These are phyloP conservation scores for Stratiolaelaps scimitus DNA, from an alignment of 1,140 invertebrate species.

Conservation along the genomic window DNA sequence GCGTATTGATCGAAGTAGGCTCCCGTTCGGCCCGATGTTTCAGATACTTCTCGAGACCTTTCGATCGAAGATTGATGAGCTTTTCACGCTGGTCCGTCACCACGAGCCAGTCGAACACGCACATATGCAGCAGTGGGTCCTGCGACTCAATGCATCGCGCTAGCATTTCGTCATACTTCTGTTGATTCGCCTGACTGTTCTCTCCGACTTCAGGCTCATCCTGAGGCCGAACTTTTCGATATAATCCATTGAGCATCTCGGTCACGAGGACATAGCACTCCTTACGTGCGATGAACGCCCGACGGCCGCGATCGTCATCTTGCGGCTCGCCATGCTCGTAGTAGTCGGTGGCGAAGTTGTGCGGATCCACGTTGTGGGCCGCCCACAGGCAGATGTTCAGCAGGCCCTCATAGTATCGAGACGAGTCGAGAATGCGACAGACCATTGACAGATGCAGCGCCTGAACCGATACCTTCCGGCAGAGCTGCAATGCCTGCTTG, in stretches of 20 bases:
- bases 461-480: slow-evolving; percentile 63
- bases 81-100: slow-evolving; percentile 8
- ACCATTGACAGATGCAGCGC: slow-evolving; percentile 61
- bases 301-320: slow-evolving; percentile 50
- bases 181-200: no score
- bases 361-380: slow-evolving; percentile 71
- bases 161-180: background rate
- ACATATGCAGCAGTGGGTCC: slow-evolving; percentile 11
- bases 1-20: background rate
- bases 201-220: background rate
- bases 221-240: background rate
- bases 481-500: slow-evolving; percentile 62
- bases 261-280: slow-evolving; percentile 1
- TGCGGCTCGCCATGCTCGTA: slow-evolving; percentile 68
- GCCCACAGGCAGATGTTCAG: slow-evolving; percentile 72
- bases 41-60: slow-evolving; percentile 1
- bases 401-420: slow-evolving; percentile 60
- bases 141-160: background rate
- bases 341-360: slow-evolving; percentile 71
- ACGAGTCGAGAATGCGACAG: slow-evolving; percentile 52
- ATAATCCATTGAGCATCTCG: slow-evolving; percentile 1
- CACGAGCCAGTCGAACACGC: slow-evolving; percentile 15
- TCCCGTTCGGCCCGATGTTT: background rate
- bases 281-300: background rate
- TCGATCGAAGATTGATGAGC: background rate